Percentiles rank a stretch among this genome's conserved stretches.
phyloP scores from a whole-genome alignment of 2,888 invertebrate genomes.

The Orgyia antiqua region DNA sequence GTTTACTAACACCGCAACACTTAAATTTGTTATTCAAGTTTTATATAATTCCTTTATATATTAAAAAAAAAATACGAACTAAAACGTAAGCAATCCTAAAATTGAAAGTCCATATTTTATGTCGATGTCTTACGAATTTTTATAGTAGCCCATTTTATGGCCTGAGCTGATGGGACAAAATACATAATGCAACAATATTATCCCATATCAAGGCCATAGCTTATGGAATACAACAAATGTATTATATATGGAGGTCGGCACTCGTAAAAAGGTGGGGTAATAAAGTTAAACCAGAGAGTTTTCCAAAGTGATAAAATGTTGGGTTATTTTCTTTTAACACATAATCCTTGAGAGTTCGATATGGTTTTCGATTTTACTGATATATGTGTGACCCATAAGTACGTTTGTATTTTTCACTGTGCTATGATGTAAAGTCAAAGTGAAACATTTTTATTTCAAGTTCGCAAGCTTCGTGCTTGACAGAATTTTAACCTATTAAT shows the following conservation, averaged over 20 bases:
- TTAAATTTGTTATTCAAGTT: no score
- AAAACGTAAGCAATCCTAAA: not conserved
- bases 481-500: no score
- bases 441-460: no score
- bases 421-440: no score
- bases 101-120: not conserved
- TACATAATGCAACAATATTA: constrained; percentile 21
- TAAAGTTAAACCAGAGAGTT: not conserved
- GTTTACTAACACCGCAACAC: no score
- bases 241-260: constrained; percentile 3
- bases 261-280: constrained; percentile 3
- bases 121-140: not conserved
- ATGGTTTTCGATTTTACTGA: no score
- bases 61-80: no score
- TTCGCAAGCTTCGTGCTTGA: no score
- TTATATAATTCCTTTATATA: no score
- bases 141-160: not conserved
- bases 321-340: not conserved
- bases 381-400: no score
- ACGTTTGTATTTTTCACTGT: no score
- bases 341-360: not conserved
- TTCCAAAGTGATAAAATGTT: not conserved
- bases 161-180: constrained; percentile 5
- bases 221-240: constrained; percentile 15
- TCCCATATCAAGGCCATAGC: constrained; percentile 11